Evolutionary conservation across 2,797 vertebrate species (phyloP), one percentile per base, ranked within the genome.

Genomic region (Phyllotis vaccarum): DNA sequence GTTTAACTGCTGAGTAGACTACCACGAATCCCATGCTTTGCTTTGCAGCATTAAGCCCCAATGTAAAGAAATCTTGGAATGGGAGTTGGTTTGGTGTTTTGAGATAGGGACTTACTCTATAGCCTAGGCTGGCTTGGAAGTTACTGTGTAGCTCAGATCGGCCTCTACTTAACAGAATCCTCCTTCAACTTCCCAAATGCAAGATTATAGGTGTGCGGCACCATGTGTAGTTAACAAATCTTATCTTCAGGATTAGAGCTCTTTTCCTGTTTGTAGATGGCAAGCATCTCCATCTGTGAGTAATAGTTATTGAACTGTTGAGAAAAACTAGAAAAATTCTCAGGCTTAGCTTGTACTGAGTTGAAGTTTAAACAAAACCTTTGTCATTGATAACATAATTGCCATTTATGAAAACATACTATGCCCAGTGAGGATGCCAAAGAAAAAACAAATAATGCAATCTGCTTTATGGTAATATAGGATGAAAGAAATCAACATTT

Each of bases 351-450:
- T 89, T 80, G 14, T 29, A 66, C 54, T 93, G 91, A 70, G 8
- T 90, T 72, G 60, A 46, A n/a, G 56, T 81, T 81, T 90, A 80
- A 96, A 29, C 56, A 83, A 58, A 90, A 89, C 16, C 70, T n/a
- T 74, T 74, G 75, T 90, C 72, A 75, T 62, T 93, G 70, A 70
- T 95, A 81, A 80, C 91, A 43, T 58, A 58, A 6, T 92, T 89
- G 34, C 22, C 52, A 31, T 89, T 93, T 76, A 78, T 89, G 82
- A 94, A 19, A 95, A 54, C 14, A 43, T 75, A 34, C 68, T 90
- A 91, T 92, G 76, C 86, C 66, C 37, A 76, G 0, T 86, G 43
- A 95, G 81, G 34, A 93, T 49, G 8, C 9, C 54, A 93, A 79
- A 27, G 10, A 83, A 96, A 95, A 94, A 76, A 37, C 37, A 49